phyloP scores from a whole-genome alignment of 2,888 invertebrate species.

The Apoda limacodes region DNA sequence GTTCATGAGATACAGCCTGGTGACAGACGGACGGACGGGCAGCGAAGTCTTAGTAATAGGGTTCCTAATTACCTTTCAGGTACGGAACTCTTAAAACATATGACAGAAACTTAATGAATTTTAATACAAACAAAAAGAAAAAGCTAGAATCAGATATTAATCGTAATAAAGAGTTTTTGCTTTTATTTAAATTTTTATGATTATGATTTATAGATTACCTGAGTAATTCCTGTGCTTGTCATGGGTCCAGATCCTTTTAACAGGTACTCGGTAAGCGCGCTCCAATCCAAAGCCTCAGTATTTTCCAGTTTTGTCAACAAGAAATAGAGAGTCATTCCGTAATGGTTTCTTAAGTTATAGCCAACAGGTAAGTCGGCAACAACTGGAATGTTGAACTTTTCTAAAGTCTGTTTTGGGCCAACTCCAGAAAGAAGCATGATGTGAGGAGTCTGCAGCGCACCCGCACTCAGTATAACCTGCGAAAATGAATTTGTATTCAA shows the following conservation, averaged over 20 bases:
- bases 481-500: no score
- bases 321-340: slow-evolving; percentile 65
- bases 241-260: slow-evolving; percentile 67
- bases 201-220: no score
- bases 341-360: slow-evolving; percentile 23
- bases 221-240: slow-evolving; percentile 72
- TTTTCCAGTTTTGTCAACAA: slow-evolving; percentile 50
- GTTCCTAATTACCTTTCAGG: no score
- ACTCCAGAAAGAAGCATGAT: slow-evolving; percentile 28
- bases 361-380: slow-evolving; percentile 25
- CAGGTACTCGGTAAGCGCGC: slow-evolving; percentile 64
- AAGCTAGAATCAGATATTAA: no score
- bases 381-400: slow-evolving; percentile 17
- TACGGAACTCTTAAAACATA: no score
- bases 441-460: slow-evolving; percentile 25
- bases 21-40: no score
- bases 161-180: no score
- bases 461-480: slow-evolving; percentile 27
- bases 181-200: no score
- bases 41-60: no score
- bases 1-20: no score
- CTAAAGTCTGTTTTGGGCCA: slow-evolving; percentile 23
- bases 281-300: slow-evolving; percentile 68
- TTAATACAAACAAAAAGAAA: no score
- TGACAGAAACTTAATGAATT: no score